phyloP scores from a whole-genome alignment of 2,797 vertebrate genomes.

The Moxostoma hubbsi region DNA sequence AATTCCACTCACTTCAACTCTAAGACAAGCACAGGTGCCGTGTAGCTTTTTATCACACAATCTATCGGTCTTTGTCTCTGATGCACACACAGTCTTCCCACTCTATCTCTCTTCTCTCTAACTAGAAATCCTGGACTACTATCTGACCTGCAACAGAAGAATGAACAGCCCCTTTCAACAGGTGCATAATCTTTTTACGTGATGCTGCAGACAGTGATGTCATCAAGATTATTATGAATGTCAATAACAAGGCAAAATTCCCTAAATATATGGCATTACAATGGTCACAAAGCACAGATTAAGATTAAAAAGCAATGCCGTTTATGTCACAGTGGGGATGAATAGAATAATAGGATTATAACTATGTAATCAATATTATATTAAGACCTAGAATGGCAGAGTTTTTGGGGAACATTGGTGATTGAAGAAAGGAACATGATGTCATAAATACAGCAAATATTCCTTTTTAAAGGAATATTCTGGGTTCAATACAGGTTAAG shows the following conservation, averaged over 20 bases:
- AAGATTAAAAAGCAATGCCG: constrained; percentile 36
- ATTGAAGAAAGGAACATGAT: not conserved
- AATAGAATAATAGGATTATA: constrained; percentile 18
- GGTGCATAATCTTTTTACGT: constrained; percentile 70
- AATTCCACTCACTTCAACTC: constrained; percentile 89
- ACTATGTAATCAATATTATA: not conserved
- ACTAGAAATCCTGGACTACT: constrained; percentile 90
- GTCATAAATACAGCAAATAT: not conserved
- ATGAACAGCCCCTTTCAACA: constrained; percentile 90
- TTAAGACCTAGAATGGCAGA: not conserved
- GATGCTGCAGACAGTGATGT: constrained; percentile 7
- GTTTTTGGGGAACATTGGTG: not conserved
- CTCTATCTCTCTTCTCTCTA: constrained; percentile 53
- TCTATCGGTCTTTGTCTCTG: constrained; percentile 3
- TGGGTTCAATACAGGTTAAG: too few relatives aligned
- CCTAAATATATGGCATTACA: constrained; percentile 6
- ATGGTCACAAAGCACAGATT: constrained; percentile 23
- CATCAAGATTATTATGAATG: not conserved
- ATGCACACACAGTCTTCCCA: constrained; percentile 3
- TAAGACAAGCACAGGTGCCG: constrained; percentile 85
- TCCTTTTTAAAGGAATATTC: too few relatives aligned
- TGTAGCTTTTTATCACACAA: constrained; percentile 1
- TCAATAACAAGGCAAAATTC: too few relatives aligned
- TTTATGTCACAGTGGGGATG: constrained; percentile 24
- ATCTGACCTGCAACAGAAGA: constrained; percentile 87